Conservation (phyloP, 2,888 invertebrate genomes). For the Macrosiphum euphorbiae region DNA sequence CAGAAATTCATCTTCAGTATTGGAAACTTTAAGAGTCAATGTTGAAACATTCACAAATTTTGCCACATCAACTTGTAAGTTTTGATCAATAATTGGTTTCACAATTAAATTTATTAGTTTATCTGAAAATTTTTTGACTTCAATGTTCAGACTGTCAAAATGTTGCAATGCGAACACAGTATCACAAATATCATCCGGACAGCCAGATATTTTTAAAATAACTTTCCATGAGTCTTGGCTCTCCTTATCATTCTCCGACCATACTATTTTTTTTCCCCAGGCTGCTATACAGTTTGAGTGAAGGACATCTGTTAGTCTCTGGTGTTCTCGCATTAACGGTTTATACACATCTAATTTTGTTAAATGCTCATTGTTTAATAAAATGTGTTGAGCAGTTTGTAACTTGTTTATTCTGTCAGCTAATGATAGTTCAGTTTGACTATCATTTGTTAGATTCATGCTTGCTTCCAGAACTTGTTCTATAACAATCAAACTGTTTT, state of each 20-base stretch:
- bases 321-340: constrained; percentile 66
- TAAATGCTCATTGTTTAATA: constrained; percentile 71
- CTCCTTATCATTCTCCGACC: constrained; percentile 60
- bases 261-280: constrained; percentile 66
- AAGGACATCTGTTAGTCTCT: constrained; percentile 41
- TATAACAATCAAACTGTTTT: constrained; percentile 74
- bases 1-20: constrained; percentile 33
- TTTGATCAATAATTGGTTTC: constrained; percentile 71
- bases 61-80: constrained; percentile 18
- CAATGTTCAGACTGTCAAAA: constrained; percentile 71
- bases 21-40: constrained; percentile 46
- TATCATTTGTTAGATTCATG: constrained; percentile 70
- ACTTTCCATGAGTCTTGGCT: constrained; percentile 68
- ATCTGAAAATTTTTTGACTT: constrained; percentile 74
- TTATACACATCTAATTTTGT: constrained; percentile 73
- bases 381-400: constrained; percentile 72
- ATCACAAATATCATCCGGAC: constrained; percentile 70
- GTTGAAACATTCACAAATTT: constrained; percentile 36
- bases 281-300: constrained; percentile 58
- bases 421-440: constrained; percentile 67
- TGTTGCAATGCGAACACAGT: constrained; percentile 69
- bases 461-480: constrained; percentile 70
- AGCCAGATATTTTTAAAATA: constrained; percentile 70
- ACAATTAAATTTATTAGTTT: constrained; percentile 76
- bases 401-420: constrained; percentile 66